Evolutionary conservation across 2,797 vertebrate genomes (phyloP), one percentile per base, ranked within the genome.

Genomic region (Tragelaphus oryx): DNA sequence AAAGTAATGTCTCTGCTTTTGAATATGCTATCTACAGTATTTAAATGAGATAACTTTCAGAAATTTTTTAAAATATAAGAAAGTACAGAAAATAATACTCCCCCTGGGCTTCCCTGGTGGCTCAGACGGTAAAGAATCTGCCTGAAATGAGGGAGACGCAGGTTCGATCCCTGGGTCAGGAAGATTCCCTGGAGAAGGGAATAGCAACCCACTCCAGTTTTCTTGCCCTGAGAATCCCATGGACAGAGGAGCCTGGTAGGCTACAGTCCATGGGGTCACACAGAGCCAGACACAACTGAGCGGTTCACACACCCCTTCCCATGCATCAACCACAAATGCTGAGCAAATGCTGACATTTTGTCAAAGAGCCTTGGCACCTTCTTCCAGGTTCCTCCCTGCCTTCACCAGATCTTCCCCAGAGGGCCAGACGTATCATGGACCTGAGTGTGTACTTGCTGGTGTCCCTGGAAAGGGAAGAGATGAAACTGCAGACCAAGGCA

Each of bases 111-210:
- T 68, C 9, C 8, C 62, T 65, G n/a, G 62, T 65, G n/a, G 17
- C 62, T 65, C n/a, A 20, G 62, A n/a, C 62, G 11, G n/a, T 20
- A 68, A 68, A 11, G 62, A 68, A 37, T 20, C 62, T 37, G n/a
- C 62, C n/a, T 68, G n/a, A 11, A 68, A 20, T 37, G n/a, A 0
- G 0, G 8, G 4, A 68, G 18, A 68, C 0, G 1, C n/a, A 1
- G 4, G n/a, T 37, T 68, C 4, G 0, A 6, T 68, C 62, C n/a
- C 17, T 68, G n/a, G 17, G n/a, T 33, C 17, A 68, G 8, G 62
- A 68, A 20, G n/a, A 20, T 20, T 2, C n/a, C 17, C n/a, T 37
- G 14, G 59, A 62, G 14, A 62, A 62, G 28, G 14, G 28, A n/a
- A 62, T 62, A 14, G 28, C 59, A 62, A 62, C 14, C 1, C 59